These are phyloP conservation scores for Callipepla californica DNA, from an alignment of 2,113 vertebrate genomes.

Conservation along the genomic window DNA sequence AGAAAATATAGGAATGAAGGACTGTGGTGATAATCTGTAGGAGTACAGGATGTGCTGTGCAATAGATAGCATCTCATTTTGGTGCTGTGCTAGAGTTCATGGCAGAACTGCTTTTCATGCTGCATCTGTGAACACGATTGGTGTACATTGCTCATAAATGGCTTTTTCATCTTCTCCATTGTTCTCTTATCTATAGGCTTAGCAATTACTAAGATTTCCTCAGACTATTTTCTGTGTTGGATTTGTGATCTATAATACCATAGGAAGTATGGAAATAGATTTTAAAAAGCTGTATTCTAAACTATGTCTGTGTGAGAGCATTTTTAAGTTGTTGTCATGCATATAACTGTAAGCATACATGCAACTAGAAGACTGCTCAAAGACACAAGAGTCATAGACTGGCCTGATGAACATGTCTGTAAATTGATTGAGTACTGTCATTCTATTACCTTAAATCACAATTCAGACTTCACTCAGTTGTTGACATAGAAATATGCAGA, in stretches of 20 bases:
- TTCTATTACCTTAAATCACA: neutral
- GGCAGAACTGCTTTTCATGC: neutral
- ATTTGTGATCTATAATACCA: neutral
- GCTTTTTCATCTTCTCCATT: neutral
- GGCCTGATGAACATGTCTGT: neutral
- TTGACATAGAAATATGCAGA: neutral
- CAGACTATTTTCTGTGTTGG: neutral
- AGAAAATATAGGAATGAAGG: neutral
- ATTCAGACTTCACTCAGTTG: neutral
- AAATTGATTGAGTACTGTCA: neutral
- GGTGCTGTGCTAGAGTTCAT: neutral
- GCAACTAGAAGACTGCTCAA: neutral
- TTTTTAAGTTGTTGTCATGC: neutral
- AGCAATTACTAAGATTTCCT: neutral
- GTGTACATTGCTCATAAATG: fast-evolving
- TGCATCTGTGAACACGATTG: neutral
- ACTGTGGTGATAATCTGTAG: neutral
- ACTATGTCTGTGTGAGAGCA: neutral
- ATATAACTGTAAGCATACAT: neutral
- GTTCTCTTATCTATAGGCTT: neutral
- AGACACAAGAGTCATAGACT: neutral
- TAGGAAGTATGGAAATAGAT: neutral
- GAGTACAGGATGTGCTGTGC: neutral
- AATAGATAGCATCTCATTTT: neutral
- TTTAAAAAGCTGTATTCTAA: neutral